Percentiles rank a stretch among this genome's conserved stretches.
phyloP scores from a whole-genome alignment of 2,888 invertebrate genomes.

The Zele albiditarsus region DNA sequence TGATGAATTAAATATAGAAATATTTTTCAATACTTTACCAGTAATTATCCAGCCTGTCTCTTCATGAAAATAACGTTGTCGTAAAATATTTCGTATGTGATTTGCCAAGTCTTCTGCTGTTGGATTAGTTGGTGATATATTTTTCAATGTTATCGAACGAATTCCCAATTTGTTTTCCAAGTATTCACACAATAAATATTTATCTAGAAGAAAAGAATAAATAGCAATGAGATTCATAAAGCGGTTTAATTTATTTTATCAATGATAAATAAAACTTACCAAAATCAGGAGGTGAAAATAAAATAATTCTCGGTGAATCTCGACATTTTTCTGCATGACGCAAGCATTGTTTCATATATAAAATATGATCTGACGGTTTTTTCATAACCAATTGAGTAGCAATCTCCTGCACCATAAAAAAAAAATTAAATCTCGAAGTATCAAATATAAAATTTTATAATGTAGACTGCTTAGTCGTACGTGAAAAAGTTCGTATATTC shows the following conservation, averaged over 20 bases:
- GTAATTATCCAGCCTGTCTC: constrained; percentile 70
- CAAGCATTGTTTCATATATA: constrained; percentile 78
- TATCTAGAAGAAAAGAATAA: constrained; percentile 49
- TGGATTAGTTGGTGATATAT: constrained; percentile 24
- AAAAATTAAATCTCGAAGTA: not conserved
- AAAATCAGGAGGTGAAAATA: constrained; percentile 75
- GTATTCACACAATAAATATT: constrained; percentile 51
- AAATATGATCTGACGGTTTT: constrained; percentile 78
- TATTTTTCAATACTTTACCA: constrained; percentile 58
- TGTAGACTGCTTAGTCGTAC: constrained; percentile 65
- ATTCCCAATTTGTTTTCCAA: constrained; percentile 54
- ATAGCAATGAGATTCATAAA: not conserved
- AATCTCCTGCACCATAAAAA: constrained; percentile 74
- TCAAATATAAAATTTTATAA: too few species aligned
- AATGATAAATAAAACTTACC: constrained; percentile 54
- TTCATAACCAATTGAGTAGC: constrained; percentile 76
- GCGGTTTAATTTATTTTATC: not conserved
- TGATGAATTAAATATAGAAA: not conserved
- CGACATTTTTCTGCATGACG: constrained; percentile 73
- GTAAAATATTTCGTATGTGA: constrained; percentile 64
- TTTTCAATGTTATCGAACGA: constrained; percentile 48
- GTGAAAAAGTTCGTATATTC: constrained; percentile 79
- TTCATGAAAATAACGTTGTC: constrained; percentile 62
- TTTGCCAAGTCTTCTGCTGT: constrained; percentile 61
- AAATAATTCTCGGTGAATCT: constrained; percentile 75